A percentile compares a stretch with the other conserved stretches of the same genome.
Evolutionary conservation across 2,888 invertebrate species (phyloP).

Genomic region (Tyria jacobaeae): DNA sequence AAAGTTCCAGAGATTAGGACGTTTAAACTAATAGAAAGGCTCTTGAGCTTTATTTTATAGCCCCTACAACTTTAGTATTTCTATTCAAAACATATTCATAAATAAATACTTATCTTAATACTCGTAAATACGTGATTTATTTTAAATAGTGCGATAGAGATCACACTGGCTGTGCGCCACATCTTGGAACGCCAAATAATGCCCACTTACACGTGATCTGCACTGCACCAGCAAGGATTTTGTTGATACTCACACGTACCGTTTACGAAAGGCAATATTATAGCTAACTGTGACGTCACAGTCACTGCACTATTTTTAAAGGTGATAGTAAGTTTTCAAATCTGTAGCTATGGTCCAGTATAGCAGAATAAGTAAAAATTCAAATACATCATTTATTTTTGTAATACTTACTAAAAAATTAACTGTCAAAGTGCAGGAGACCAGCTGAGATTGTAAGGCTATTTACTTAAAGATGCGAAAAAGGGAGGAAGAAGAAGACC

Average conservation of each 20-base stretch:
- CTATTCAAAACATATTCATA: constrained; percentile 17
- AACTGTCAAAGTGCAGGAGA: no score
- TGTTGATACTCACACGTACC: constrained; percentile 6
- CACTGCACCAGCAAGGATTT: neutral
- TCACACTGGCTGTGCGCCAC: constrained; percentile 46
- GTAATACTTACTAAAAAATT: no score
- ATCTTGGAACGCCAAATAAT: constrained; percentile 36
- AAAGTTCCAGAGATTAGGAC: no score
- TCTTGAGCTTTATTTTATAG: no score
- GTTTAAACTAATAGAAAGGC: no score
- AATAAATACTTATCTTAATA: constrained; percentile 42
- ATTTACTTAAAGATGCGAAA: no score
- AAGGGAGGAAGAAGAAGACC: no score
- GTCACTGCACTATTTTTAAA: neutral
- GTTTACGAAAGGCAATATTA: neutral
- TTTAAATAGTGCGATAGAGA: constrained; percentile 47
- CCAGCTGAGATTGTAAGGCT: no score
- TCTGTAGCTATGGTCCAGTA: no score
- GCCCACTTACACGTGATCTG: constrained; percentile 11
- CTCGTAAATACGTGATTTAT: constrained; percentile 53
- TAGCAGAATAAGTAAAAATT: no score
- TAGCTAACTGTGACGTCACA: neutral
- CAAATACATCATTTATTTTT: no score
- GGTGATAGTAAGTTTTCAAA: neutral
- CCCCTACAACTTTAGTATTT: neutral